Percentiles rank a stretch among this genome's conserved stretches.
phyloP scores from a whole-genome alignment of 2,888 invertebrate genomes.

The Deilephila porcellus region DNA sequence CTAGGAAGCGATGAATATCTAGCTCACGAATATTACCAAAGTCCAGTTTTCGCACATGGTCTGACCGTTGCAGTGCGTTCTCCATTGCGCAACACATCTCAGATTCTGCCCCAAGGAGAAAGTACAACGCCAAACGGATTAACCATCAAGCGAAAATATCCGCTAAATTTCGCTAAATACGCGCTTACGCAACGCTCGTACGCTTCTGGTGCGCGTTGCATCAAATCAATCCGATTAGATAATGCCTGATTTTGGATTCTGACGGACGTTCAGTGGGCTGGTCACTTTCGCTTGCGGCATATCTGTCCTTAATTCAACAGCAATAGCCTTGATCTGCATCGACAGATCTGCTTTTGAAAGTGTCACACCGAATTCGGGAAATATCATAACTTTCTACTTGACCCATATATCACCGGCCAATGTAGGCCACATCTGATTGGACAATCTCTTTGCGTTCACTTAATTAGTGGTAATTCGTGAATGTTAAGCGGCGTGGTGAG shows the following conservation, averaged over 20 bases:
- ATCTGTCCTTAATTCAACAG: conserved; percentile 9
- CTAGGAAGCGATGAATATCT: conserved; percentile 19
- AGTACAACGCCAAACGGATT: conserved; percentile 66
- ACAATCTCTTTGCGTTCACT: conserved; percentile 15
- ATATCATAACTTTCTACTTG: conserved; percentile 1
- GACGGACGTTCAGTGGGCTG: not conserved
- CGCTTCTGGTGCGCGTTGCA: conserved; percentile 15
- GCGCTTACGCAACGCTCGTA: conserved; percentile 40
- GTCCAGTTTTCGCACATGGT: conserved; percentile 5
- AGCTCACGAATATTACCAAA: conserved; percentile 30
- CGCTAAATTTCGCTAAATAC: conserved; percentile 57
- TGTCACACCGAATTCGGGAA: conserved; percentile 28
- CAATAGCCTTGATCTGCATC: conserved; percentile 34
- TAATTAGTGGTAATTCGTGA: conserved; percentile 24
- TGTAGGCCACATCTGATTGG: not conserved
- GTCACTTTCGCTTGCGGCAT: conserved; percentile 16
- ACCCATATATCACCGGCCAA: not conserved
- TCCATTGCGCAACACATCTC: conserved; percentile 47
- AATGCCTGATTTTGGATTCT: conserved; percentile 9
- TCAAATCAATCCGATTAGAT: conserved; percentile 22
- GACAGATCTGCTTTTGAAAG: not conserved
- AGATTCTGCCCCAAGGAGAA: conserved; percentile 67
- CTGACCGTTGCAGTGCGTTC: conserved; percentile 36
- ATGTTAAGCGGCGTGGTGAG: conserved; percentile 3
- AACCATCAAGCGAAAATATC: conserved; percentile 53